These are phyloP conservation scores for Desmodus rotundus DNA, from an alignment of 2,113 vertebrate genomes.

Conservation along the genomic window DNA sequence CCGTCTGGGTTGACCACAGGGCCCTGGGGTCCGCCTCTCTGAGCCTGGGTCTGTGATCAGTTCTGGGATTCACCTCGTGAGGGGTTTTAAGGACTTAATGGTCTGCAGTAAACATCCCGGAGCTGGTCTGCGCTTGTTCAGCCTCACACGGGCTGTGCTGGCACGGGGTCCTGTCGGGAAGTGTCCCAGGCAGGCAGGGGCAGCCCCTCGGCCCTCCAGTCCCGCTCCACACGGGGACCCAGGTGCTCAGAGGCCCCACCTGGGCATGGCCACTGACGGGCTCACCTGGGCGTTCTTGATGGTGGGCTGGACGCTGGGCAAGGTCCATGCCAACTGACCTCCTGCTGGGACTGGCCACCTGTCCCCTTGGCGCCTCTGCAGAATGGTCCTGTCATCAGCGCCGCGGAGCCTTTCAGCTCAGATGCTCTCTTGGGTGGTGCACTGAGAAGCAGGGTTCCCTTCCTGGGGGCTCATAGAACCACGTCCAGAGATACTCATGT, in stretches of 20 bases:
- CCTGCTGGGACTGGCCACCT: no score
- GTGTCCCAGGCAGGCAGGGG: neutral
- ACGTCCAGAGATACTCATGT: neutral
- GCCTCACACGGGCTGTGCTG: rapidly evolving
- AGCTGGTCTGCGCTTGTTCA: neutral
- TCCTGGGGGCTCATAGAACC: neutral
- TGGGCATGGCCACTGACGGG: no score
- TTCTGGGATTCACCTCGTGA: no score
- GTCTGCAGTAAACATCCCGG: neutral
- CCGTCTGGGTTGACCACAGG: neutral
- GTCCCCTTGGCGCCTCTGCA: no score
- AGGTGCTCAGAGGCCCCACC: no score
- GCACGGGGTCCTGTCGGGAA: neutral
- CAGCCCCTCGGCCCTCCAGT: no score
- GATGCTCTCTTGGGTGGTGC: neutral
- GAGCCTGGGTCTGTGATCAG: neutral
- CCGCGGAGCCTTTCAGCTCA: no score
- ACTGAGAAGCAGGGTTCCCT: neutral
- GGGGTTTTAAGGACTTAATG: neutral
- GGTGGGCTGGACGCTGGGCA: no score
- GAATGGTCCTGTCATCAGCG: no score
- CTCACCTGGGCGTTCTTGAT: no score
- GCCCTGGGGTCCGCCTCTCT: neutral
- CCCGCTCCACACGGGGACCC: no score
- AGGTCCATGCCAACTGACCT: no score